A percentile compares a stretch with the other conserved stretches of the same genome.
These are phyloP conservation scores for Andrena trimmerana DNA, from an alignment of 2,888 invertebrate species.

Conservation along the genomic window DNA sequence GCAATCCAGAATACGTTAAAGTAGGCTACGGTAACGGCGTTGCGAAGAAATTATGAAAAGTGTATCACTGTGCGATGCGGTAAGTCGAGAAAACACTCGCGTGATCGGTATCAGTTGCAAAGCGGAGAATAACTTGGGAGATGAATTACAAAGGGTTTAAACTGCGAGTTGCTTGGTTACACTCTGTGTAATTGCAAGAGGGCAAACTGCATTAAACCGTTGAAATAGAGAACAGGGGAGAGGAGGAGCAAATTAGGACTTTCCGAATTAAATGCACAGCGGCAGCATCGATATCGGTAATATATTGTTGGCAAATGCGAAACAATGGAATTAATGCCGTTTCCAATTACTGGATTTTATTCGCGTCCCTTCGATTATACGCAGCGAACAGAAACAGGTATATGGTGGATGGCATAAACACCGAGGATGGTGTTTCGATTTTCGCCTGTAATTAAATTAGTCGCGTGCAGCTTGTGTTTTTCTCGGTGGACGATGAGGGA, in stretches of 20 bases:
- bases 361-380: not conserved
- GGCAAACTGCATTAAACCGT: not conserved
- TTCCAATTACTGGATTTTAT: slow-evolving; percentile 33
- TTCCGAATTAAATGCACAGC: slow-evolving; percentile 7
- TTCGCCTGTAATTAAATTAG: slow-evolving; percentile 12
- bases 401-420: not conserved
- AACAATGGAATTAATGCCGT: slow-evolving; percentile 29
- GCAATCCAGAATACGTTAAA: too few species aligned
- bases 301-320: slow-evolving; percentile 17
- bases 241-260: slow-evolving; percentile 8
- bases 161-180: not conserved
- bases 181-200: not conserved
- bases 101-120: too few species aligned
- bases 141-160: not conserved
- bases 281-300: slow-evolving; percentile 11
- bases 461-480: not conserved
- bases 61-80: too few species aligned
- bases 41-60: too few species aligned
- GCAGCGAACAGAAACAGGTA: not conserved
- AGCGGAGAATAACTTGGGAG: too few species aligned
- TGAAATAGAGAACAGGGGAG: not conserved
- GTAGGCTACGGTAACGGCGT: too few species aligned
- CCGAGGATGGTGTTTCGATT: not conserved
- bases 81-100: too few species aligned
- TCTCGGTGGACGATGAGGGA: not conserved